Evolutionary conservation across 2,888 invertebrate genomes (phyloP).

Genomic region (Azorinus chamasolen): DNA sequence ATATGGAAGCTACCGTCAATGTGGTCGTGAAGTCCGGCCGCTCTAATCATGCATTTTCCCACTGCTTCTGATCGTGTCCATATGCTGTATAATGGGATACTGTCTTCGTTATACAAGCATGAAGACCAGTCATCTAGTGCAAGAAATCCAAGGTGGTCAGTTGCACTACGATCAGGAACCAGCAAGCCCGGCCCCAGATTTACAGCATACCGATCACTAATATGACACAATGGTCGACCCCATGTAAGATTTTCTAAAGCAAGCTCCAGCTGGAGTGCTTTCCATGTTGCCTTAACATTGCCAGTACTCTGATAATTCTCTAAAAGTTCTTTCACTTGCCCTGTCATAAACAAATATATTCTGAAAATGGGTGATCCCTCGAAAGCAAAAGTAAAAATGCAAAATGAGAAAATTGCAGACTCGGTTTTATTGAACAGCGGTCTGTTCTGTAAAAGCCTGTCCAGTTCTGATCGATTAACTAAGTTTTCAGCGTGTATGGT

Average conservation of each 20-base stretch:
- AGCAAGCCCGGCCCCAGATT: constrained; percentile 27
- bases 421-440: constrained; percentile 40
- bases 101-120: constrained; percentile 36
- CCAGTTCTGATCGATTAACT: neutral
- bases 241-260: constrained; percentile 33
- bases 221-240: constrained; percentile 27
- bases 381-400: too few relatives aligned
- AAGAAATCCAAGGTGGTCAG: constrained; percentile 24
- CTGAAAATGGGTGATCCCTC: constrained; percentile 9
- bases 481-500: constrained; percentile 2
- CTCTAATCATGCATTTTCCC: constrained; percentile 16
- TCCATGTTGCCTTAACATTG: constrained; percentile 26
- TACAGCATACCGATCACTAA: constrained; percentile 8
- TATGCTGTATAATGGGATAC: constrained; percentile 29
- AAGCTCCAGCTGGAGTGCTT: constrained; percentile 31
- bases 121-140: constrained; percentile 32
- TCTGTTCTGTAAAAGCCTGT: constrained; percentile 14
- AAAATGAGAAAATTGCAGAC: too few relatives aligned
- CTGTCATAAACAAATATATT: constrained; percentile 1
- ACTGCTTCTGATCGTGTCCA: constrained; percentile 31
- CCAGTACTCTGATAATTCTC: constrained; percentile 24
- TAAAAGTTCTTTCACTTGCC: constrained; percentile 18
- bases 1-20: constrained; percentile 17
- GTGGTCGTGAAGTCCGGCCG: constrained; percentile 37
- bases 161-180: constrained; percentile 12